Base-by-base conservation (phyloP, 2,113 vertebrate species). In the Strigops habroptila region DNA sequence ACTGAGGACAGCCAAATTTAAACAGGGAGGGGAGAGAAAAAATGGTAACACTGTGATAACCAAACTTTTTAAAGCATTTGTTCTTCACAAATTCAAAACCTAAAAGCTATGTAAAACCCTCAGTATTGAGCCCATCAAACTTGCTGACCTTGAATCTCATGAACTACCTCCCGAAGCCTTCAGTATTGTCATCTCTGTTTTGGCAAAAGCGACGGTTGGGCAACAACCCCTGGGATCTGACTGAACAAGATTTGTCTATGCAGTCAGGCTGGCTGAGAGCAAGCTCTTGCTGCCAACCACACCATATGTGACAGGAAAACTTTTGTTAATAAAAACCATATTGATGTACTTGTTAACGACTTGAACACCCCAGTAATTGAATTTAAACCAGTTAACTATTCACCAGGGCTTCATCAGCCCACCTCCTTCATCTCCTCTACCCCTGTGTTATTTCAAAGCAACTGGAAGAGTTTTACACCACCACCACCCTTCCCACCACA, bases 371-470 rank as follows among this genome's bases (percentile, higher is more conserved):
- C 49, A 74, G 55, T 94, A 93, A 92, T 12, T 80, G 95, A 94
- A 92, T 95, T 94, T 91, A 87, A 96, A 93, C 77, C 86, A 85
- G 73, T 86, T 96, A 96, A 92, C 90, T 95, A 86, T 74, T 94
- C 86, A 86, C 74, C 37, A 92, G 85, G 94, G 84, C 79, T 85
- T 87, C 85, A 82, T 83, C 90, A 94, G 65, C 71, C 87, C 67
- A 89, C 78, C 77, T 88, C 82, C 74, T 82, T 49, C 67, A 70
- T 35, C 64, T 84, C 68, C 60, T 84, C 51, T 21, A 68, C 67
- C 25, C 28, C 69, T 82, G 62, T 7, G 6, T 49, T 86, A 86
- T 91, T 95, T 93, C 91, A 83, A 90, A 94, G 90, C 80, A 94
- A 85, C 91, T 90, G 59, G 83, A 81, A 88, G 84, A 93, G 85